Evolutionary conservation across 2,888 invertebrate species (phyloP), one percentile per base, ranked within the genome.

Genomic region (Drosophila merina): DNA sequence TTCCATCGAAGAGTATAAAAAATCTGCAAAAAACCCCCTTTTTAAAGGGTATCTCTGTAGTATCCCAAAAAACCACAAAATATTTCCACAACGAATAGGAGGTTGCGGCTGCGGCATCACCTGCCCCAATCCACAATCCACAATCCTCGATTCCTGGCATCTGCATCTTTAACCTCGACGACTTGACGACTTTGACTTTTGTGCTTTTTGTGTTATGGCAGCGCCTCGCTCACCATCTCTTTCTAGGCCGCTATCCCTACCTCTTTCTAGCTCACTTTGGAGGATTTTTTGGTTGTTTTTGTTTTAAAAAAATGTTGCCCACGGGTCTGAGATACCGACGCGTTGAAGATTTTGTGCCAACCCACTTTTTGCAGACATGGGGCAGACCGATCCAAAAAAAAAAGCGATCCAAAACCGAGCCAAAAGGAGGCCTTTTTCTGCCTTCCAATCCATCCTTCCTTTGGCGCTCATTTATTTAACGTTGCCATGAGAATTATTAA

Each of bases 401-500:
- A 42, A 42, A 42, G 9, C 25, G 25, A 44, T 20, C 44, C 44
- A 25, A 44, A 44, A 44, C 25, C 44, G 9, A 44, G 4, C 10
- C 44, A 30, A 49, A 49, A 63, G 63, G 50, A 63, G 64, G 56
- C 59, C 56, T 63, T 59, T 36, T 20, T 14, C 1, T 42, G 57
- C 50, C 55, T 47, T 62, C 52, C 49, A 12, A 2, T 20, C 44
- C 44, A 4, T 44, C 56, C 51, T 57, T 40, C 60, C 64, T 75
- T 69, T 73, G 58, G 76, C 60, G 77, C 72, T 84, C 74, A 81
- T 88, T 86, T 81, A 76, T 75, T 74, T 79, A 72, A 73, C 75
- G 75, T 72, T 77, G 75, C 80, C 87, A 89, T 89, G 87, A 81
- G 89, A 89, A 89, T 87, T 89, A 89, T 90, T 90, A 90, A 90